Evolutionary conservation across 37 sponge, comb jelly and placozoan genomes (phyloP).

Genomic region (Halichondria panicea): DNA sequence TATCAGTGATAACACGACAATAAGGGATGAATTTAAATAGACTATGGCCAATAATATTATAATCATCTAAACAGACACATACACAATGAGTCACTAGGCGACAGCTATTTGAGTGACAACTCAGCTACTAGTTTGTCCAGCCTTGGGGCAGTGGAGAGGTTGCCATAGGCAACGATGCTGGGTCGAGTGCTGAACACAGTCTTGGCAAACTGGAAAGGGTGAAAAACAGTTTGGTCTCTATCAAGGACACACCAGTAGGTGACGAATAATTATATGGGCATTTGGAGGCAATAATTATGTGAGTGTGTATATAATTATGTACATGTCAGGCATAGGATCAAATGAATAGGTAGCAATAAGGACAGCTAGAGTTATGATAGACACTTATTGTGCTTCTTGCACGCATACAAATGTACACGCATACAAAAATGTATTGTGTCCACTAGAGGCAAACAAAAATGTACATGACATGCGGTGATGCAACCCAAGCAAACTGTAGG

Average conservation of each 20-base stretch:
- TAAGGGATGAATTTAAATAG: neutral
- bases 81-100: neutral
- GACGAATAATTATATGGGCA: too few species aligned
- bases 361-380: too few species aligned
- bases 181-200: constrained; percentile 57
- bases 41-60: neutral
- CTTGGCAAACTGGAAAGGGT: constrained; percentile 42
- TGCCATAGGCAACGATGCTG: constrained; percentile 53
- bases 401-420: neutral
- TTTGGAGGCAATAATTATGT: too few species aligned
- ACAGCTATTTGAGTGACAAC: constrained; percentile 31
- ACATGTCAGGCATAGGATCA: too few species aligned
- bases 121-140: constrained; percentile 65
- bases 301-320: too few species aligned
- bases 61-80: neutral
- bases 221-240: too few species aligned
- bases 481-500: too few species aligned
- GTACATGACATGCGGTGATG: too few species aligned
- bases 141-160: constrained; percentile 49
- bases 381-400: too few species aligned
- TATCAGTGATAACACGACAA: neutral
- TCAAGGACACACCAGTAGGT: neutral
- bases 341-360: too few species aligned
- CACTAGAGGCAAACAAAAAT: too few species aligned
- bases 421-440: neutral